Conservation (phyloP, 2,888 invertebrate genomes). For the Mellilla xanthometata region DNA sequence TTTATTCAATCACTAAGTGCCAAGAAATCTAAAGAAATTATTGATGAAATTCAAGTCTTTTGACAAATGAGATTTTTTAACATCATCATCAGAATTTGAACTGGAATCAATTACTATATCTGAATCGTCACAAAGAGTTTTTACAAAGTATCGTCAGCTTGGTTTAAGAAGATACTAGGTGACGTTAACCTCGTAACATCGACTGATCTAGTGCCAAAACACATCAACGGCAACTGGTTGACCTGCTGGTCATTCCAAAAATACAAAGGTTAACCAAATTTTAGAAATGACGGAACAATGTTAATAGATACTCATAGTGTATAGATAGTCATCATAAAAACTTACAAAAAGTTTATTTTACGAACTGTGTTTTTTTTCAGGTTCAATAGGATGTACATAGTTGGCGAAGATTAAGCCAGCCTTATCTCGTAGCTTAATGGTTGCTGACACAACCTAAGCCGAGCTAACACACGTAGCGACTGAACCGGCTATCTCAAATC, state of each 20-base stretch:
- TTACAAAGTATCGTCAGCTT: background rate
- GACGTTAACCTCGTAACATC: background rate
- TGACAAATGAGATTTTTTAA: no score
- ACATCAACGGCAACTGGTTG: background rate
- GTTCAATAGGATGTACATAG: background rate
- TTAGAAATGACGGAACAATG: no score
- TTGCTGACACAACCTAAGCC: slow-evolving; percentile 17
- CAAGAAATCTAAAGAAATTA: no score
- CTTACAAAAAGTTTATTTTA: no score
- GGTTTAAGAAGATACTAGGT: background rate
- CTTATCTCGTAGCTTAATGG: slow-evolving; percentile 15
- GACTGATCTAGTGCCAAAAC: background rate
- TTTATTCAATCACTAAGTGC: no score
- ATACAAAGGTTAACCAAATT: background rate
- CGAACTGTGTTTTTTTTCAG: no score
- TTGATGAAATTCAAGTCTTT: no score
- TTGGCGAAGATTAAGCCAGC: slow-evolving; percentile 7
- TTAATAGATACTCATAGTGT: no score
- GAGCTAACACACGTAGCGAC: slow-evolving; percentile 16
- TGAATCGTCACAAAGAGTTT: no score
- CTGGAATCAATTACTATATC: no score
- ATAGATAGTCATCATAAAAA: no score
- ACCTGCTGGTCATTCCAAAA: background rate
- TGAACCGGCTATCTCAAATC: slow-evolving; percentile 20
- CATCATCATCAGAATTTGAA: no score